Evolutionary conservation across 2,888 invertebrate genomes (phyloP), one percentile per base, ranked within the genome.

Genomic region (Zhuqinia jingwanae): DNA sequence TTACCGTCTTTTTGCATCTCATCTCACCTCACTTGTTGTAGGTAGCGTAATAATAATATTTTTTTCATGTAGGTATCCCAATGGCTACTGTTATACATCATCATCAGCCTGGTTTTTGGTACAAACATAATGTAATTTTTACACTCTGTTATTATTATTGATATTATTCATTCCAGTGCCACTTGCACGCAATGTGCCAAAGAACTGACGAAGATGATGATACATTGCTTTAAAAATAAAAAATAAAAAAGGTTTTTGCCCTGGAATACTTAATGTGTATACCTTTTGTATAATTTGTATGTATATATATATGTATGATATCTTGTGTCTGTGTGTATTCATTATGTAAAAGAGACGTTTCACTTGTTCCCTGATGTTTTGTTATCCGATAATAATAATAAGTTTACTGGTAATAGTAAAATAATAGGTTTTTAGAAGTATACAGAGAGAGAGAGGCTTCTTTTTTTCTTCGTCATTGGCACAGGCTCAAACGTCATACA

Each of bases 101-200:
- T 36, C 36, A 36, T n/a, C n/a, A n/a, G n/a, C n/a, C n/a, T n/a
- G n/a, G n/a, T n/a, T n/a, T n/a, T n/a, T n/a, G n/a, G n/a, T 45
- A 73, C 3, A 50, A 15, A 75, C 22, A 36, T 78, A 27, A 47
- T 22, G 25, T 47, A 42, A 45, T 70, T 78, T n/a, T n/a, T 50
- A 75, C 65, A 83, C 76, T 60, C 30, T 60, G 30, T 76, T 50
- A 77, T 84, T 25, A 45, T 76, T 76, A 70, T 30, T 63, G 27
- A 15, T n/a, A 6, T 13, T 36, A 36, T 47, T 30, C 11, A 27
- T 15, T 53, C 27, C 11, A 50, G 50, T 50, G 50, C 73, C 27
- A 78, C 78, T 73, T 83, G 79, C 85, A 85, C 85, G 85, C 85
- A 79, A 85, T 65, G 73, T 75, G 85, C 79, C 85, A 76, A 68